A percentile compares a stretch with the other conserved stretches of the same genome.
Conservation (phyloP, 64 coral and sea anemone species). For the Montipora cactus region DNA sequence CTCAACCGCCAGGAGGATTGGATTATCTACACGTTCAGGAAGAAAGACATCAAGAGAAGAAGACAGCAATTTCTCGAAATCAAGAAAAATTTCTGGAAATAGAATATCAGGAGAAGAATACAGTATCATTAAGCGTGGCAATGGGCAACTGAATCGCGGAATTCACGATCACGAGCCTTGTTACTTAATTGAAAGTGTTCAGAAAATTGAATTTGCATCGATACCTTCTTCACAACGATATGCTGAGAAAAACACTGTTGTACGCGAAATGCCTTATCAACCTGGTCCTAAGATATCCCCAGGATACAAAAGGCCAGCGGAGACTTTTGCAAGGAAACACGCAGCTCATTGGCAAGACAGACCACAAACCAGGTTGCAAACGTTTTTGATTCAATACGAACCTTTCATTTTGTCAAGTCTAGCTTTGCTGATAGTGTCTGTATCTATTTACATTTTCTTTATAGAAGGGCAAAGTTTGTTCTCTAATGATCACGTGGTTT, state of each 20-base stretch:
- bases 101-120: slow-evolving; percentile 53
- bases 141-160: not conserved
- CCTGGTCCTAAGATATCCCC: slow-evolving; percentile 27
- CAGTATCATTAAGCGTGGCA: not conserved
- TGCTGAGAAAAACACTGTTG: not conserved
- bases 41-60: slow-evolving; percentile 66
- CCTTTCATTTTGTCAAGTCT: slow-evolving; percentile 35
- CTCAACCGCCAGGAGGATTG: slow-evolving; percentile 37
- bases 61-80: not conserved
- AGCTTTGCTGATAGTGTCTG: slow-evolving; percentile 39
- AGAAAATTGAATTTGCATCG: not conserved
- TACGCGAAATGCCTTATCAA: not conserved
- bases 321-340: slow-evolving; percentile 8
- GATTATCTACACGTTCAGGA: slow-evolving; percentile 34
- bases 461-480: slow-evolving; percentile 68
- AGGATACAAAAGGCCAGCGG: slow-evolving; percentile 16
- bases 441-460: slow-evolving; percentile 62
- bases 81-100: slow-evolving; percentile 45
- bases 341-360: not conserved
- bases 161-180: not conserved
- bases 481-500: slow-evolving; percentile 12
- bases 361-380: slow-evolving; percentile 2
- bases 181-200: not conserved
- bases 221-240: not conserved
- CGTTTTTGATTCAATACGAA: slow-evolving; percentile 12